These are phyloP conservation scores for Crotophaga sulcirostris DNA, from an alignment of 2,113 vertebrate genomes.

Conservation along the genomic window DNA sequence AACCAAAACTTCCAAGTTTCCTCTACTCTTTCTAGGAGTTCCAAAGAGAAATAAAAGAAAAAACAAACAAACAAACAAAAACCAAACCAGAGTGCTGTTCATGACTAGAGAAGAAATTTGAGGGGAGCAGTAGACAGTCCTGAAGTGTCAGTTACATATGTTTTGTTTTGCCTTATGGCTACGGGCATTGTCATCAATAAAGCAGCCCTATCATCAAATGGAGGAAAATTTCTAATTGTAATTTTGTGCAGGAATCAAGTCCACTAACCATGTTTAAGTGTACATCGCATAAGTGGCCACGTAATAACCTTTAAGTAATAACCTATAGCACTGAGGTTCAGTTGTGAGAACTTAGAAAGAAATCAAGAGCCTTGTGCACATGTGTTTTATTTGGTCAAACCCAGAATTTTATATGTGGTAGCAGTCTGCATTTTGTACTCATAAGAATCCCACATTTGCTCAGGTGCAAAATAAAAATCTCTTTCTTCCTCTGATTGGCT, in stretches of 20 bases:
- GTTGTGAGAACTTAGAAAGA: neutral
- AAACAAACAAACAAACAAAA: too few relatives aligned
- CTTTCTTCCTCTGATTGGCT: neutral
- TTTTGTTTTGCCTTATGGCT: neutral
- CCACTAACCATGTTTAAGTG: neutral
- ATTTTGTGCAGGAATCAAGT: neutral
- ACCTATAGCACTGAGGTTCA: neutral
- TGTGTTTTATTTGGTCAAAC: neutral
- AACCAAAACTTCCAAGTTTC: neutral
- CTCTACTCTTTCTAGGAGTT: neutral
- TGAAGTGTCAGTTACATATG: neutral
- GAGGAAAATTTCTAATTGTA: neutral
- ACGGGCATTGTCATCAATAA: neutral
- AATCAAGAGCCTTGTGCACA: neutral
- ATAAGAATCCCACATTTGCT: neutral
- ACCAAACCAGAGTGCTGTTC: neutral
- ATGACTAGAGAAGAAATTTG: neutral
- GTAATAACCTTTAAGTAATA: neutral
- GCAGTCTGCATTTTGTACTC: neutral
- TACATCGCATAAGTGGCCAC: rapidly evolving
- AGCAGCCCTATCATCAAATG: neutral
- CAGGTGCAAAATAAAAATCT: neutral
- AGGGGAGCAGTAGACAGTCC: neutral
- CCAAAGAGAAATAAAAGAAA: neutral
- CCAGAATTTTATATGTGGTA: neutral